Evolutionary conservation across 2,888 invertebrate genomes (phyloP).

Genomic region (Deroplatys truncata): DNA sequence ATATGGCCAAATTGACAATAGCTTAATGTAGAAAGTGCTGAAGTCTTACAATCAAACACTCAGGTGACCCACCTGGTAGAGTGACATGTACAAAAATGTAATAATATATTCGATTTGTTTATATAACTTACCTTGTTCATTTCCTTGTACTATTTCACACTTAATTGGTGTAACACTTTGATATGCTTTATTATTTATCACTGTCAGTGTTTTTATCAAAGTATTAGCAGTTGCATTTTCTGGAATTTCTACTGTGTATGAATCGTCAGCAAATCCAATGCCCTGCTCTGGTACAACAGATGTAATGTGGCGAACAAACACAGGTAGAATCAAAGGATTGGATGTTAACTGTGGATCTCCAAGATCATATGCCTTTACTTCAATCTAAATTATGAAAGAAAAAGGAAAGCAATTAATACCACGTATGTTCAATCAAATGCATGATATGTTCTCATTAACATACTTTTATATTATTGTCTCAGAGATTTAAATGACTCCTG

Average conservation of each 20-base stretch:
- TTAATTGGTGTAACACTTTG: constrained; percentile 64
- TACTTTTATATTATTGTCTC: no score
- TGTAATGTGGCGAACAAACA: constrained; percentile 78
- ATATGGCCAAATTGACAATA: no score
- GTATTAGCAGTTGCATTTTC: constrained; percentile 70
- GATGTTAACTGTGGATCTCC: constrained; percentile 82
- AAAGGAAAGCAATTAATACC: background rate
- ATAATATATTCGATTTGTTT: background rate
- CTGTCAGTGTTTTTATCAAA: constrained; percentile 64
- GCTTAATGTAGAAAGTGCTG: no score
- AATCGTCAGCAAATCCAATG: constrained; percentile 81
- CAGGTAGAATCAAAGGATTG: constrained; percentile 67
- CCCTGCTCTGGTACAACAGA: constrained; percentile 65
- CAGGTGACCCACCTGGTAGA: no score
- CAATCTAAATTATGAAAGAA: constrained; percentile 53
- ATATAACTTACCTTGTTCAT: constrained; percentile 58
- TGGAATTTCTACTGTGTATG: constrained; percentile 75
- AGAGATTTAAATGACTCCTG: no score
- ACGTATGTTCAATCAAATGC: no score
- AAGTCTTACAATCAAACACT: no score
- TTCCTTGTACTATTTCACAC: constrained; percentile 74
- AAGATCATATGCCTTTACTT: constrained; percentile 80
- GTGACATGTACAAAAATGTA: no score
- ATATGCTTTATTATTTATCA: constrained; percentile 68
- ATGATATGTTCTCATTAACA: no score